Evolutionary conservation across 2,888 invertebrate species (phyloP).

Genomic region (Chrysolina americana): DNA sequence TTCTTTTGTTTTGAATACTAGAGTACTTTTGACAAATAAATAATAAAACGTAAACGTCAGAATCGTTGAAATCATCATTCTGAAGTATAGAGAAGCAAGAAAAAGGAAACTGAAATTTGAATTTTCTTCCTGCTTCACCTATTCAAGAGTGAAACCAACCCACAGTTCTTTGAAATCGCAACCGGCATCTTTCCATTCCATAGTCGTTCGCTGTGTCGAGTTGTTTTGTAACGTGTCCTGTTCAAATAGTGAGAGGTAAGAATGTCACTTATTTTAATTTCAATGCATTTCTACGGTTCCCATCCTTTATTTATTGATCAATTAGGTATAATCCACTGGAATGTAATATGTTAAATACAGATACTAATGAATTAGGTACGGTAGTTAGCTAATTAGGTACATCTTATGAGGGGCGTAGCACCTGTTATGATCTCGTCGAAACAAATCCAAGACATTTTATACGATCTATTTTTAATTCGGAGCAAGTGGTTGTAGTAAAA

Average conservation of each 20-base stretch:
- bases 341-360: not conserved
- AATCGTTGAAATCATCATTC: conserved; percentile 38
- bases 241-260: conserved; percentile 64
- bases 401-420: conserved; percentile 52
- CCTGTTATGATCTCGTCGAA: conserved; percentile 48
- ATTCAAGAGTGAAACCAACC: conserved; percentile 50
- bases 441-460: conserved; percentile 29
- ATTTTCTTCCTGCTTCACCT: conserved; percentile 59
- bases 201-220: conserved; percentile 61
- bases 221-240: conserved; percentile 67
- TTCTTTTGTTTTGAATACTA: conserved; percentile 52
- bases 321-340: not conserved
- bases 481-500: conserved; percentile 57
- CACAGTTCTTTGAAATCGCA: conserved; percentile 63
- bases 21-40: conserved; percentile 47
- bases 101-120: conserved; percentile 57
- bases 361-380: not conserved
- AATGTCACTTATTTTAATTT: conserved; percentile 31
- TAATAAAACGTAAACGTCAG: conserved; percentile 47
- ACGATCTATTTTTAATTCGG: conserved; percentile 53
- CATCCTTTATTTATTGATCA: not conserved
- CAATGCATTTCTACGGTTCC: too few relatives aligned
- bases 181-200: conserved; percentile 68
- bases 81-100: conserved; percentile 34
- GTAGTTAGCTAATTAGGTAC: conserved; percentile 5